Conservation (phyloP, 2,888 invertebrate genomes). For the Drosophila rubida region DNA sequence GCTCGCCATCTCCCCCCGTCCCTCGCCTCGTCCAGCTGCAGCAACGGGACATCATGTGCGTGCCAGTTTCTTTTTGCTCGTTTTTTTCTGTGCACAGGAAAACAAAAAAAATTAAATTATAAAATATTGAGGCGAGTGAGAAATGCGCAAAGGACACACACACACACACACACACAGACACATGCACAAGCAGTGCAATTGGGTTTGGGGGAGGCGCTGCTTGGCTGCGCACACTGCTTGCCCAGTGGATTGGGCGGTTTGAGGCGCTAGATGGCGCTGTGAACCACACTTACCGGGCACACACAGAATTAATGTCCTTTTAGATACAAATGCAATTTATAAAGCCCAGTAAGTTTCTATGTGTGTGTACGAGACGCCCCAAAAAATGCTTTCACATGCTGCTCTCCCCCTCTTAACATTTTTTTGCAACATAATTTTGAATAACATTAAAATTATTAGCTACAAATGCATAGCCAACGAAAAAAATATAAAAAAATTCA, state of each 20-base stretch:
- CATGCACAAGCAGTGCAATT: slow-evolving; percentile 40
- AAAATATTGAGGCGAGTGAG: slow-evolving; percentile 79
- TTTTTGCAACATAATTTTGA: slow-evolving; percentile 74
- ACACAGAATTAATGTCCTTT: slow-evolving; percentile 76
- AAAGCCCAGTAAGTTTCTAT: slow-evolving; percentile 44
- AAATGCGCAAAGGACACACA: slow-evolving; percentile 64
- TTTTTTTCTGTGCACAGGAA: slow-evolving; percentile 7
- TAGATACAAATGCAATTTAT: slow-evolving; percentile 82
- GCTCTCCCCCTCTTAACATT: slow-evolving; percentile 28
- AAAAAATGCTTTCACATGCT: slow-evolving; percentile 67
- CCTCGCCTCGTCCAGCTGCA: slow-evolving; percentile 27
- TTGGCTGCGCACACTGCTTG: slow-evolving; percentile 13
- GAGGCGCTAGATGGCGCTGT: slow-evolving; percentile 38
- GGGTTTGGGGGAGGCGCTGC: background rate
- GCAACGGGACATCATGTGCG: slow-evolving; percentile 71
- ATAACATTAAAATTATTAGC: slow-evolving; percentile 83
- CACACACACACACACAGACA: slow-evolving; percentile 17
- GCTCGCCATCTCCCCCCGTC: background rate
- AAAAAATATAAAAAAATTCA: background rate
- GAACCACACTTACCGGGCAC: slow-evolving; percentile 50
- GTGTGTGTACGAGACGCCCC: slow-evolving; percentile 31
- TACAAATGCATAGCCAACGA: slow-evolving; percentile 56
- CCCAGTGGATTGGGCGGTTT: background rate
- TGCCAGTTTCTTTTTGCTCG: slow-evolving; percentile 44
- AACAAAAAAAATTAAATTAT: slow-evolving; percentile 71